phyloP scores from a whole-genome alignment of 1,140 invertebrate species.

The Tetraneura akinire region DNA sequence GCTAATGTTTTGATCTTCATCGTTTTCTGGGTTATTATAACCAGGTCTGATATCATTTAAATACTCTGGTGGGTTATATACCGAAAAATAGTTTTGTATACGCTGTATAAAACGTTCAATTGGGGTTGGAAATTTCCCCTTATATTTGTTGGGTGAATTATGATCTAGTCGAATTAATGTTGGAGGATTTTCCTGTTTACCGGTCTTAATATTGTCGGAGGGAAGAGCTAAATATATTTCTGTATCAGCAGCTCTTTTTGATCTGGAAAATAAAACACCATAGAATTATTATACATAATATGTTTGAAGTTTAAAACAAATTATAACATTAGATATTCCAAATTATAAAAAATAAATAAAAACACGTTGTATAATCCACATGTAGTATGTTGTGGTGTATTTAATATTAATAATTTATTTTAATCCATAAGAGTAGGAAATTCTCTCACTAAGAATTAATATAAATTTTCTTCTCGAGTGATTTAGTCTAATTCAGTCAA shows the following conservation, averaged over 20 bases:
- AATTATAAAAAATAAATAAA: neutral
- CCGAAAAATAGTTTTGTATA: conserved; percentile 56
- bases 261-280: neutral
- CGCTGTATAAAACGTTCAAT: conserved; percentile 56
- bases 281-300: neutral
- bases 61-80: conserved; percentile 55
- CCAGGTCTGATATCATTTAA: conserved; percentile 48
- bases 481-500: conserved; percentile 8
- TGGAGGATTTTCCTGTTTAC: conserved; percentile 9
- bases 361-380: neutral
- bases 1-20: neutral
- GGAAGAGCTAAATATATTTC: conserved; percentile 34
- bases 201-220: neutral
- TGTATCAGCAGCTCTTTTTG: neutral
- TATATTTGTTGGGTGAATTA: conserved; percentile 21
- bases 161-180: conserved; percentile 14
- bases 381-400: too few relatives aligned
- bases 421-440: neutral
- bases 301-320: neutral
- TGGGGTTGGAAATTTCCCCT: conserved; percentile 55
- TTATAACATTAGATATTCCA: neutral
- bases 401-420: neutral
- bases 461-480: neutral
- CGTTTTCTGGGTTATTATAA: conserved; percentile 24
- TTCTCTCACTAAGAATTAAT: neutral